Evolutionary conservation across 2,888 invertebrate species (phyloP), one percentile per base, ranked within the genome.

Genomic region (Lithophane socia): DNA sequence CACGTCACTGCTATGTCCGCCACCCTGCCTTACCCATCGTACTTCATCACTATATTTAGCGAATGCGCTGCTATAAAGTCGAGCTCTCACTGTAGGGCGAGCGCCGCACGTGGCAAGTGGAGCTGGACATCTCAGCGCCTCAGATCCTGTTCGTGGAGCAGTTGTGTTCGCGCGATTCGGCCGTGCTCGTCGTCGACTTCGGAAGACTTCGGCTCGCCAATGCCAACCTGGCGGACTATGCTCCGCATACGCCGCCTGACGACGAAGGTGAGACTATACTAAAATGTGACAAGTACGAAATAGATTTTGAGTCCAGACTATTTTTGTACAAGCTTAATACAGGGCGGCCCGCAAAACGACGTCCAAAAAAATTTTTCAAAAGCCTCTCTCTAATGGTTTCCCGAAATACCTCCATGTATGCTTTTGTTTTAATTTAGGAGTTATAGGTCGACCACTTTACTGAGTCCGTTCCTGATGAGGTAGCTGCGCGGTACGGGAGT

Each of bases 121-220:
- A 99, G 91, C 97, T 99, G 87, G 99, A 99, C 94, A 98, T 99
- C 84, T 98, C 98, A 8, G 99, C 99, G 3, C 99, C 99, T 0
- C 99, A 99, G 93, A 98, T 99, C 85, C 97, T 99, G 88, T 97
- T 99, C 84, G 98, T 99, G 61, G 99, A 99, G 92, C 97, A 98
- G 91, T 98, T 98, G 92, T 97, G 97, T 69, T 98, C 98, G 88
- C 97, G 97, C 74, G 98, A 98, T 91, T 98, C 98, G 0, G 97
- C 98, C 16, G 98, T 98, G 88, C 97, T 99, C 71, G 98, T 99
- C 67, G 97, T 99, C 73, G 99, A 99, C 97, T 98, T 99, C 92
- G 99, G 99, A 21, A 97, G 98, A 83, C 97, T 99, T 85, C 98
- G 98, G 87, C 93, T 97, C 66, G 92, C 93, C 80, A 96, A 97